Conservation (phyloP, 2,888 invertebrate species). For the Coelogynopora nodosa region DNA sequence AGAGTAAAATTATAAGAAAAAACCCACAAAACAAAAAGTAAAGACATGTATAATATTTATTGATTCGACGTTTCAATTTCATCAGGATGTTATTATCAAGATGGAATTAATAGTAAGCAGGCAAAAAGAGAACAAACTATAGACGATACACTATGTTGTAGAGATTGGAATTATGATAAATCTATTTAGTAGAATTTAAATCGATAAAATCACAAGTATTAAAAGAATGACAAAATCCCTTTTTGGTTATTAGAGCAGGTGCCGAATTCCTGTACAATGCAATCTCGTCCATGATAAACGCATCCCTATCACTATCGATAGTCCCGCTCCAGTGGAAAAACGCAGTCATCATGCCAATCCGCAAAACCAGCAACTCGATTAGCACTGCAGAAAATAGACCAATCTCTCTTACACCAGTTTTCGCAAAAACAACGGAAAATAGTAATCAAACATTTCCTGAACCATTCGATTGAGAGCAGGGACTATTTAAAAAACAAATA, state of each 20-base stretch:
- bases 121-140: no score
- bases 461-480: conserved; percentile 16
- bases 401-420: conserved; percentile 3
- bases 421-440: background rate
- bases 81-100: no score
- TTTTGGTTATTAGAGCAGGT: background rate
- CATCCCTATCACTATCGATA: background rate
- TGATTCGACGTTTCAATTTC: no score
- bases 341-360: background rate
- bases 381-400: background rate
- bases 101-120: no score
- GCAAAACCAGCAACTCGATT: background rate
- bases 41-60: no score
- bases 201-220: no score
- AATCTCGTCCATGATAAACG: background rate
- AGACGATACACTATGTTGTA: no score
- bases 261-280: background rate
- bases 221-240: background rate
- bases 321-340: conserved; percentile 32
- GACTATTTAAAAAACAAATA: background rate
- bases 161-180: no score
- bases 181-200: no score
- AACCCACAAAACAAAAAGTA: no score
- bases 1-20: no score
- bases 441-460: conserved; percentile 3